Evolutionary conservation across 2,888 invertebrate species (phyloP).

Genomic region (Mesorhabditis sp.): DNA sequence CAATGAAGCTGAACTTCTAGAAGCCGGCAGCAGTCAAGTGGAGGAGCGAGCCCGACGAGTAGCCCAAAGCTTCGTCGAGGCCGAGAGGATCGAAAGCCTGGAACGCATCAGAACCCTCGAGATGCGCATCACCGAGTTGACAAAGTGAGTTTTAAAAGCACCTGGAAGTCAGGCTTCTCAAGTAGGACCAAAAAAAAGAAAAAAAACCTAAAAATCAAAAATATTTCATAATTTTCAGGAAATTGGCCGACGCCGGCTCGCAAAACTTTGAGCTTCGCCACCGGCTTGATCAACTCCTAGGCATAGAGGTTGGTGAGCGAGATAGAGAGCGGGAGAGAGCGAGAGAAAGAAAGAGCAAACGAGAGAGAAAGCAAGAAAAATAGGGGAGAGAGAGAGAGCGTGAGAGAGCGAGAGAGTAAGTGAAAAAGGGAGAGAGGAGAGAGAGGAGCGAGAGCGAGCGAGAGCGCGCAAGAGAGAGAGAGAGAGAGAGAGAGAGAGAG

Average conservation of each 20-base stretch:
- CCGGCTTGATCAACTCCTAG: neutral
- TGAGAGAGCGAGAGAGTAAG: too few relatives aligned
- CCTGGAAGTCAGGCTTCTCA: too few relatives aligned
- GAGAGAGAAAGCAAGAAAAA: too few relatives aligned
- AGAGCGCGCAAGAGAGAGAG: too few relatives aligned
- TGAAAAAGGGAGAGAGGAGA: too few relatives aligned
- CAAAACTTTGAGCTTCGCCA: slow-evolving; percentile 6
- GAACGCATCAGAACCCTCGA: slow-evolving; percentile 2
- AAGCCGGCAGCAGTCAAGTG: neutral
- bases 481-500: too few relatives aligned
- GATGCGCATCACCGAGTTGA: neutral
- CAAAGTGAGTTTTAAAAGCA: neutral
- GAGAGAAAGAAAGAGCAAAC: too few relatives aligned
- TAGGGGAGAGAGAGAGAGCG: too few relatives aligned
- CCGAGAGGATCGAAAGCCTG: slow-evolving; percentile 3
- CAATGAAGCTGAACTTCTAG: neutral
- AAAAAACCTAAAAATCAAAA: neutral
- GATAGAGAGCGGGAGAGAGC: too few relatives aligned
- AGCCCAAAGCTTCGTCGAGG: neutral
- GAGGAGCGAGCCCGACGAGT: slow-evolving; percentile 1
- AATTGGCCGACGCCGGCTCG: slow-evolving; percentile 1
- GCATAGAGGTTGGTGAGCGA: neutral
- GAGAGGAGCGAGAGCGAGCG: too few relatives aligned
- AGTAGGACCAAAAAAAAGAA: too few relatives aligned
- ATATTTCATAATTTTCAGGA: neutral